A percentile compares a stretch with the other conserved stretches of the same genome.
Conservation (phyloP, 1,140 invertebrate species). For the Ostrea denselamellosa region DNA sequence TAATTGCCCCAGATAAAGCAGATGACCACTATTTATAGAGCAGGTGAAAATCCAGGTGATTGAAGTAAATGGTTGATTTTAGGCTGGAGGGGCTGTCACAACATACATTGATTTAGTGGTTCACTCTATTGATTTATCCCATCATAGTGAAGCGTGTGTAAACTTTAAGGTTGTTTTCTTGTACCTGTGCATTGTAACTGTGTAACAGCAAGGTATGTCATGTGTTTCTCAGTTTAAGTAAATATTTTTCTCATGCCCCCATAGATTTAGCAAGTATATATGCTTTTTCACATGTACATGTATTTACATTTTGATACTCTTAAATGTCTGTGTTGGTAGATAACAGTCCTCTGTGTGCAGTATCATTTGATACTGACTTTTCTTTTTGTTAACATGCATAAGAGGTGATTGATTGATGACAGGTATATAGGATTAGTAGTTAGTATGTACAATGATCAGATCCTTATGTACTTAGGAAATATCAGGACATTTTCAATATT, state of each 20-base stretch:
- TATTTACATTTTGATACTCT: too few species aligned
- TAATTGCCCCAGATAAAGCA: conserved; percentile 4
- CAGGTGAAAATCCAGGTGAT: conserved; percentile 33
- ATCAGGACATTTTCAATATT: not conserved
- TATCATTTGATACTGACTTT: too few species aligned
- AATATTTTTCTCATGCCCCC: not conserved
- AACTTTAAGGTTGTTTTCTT: not conserved
- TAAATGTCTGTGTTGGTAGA: too few species aligned
- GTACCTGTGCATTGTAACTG: not conserved
- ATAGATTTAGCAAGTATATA: too few species aligned
- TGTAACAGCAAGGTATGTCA: not conserved
- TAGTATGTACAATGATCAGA: too few species aligned
- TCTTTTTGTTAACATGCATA: too few species aligned
- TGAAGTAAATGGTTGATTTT: not conserved
- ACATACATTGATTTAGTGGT: not conserved
- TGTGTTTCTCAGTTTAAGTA: not conserved
- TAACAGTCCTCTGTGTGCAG: too few species aligned
- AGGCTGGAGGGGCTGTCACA: not conserved
- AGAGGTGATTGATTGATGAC: too few species aligned
- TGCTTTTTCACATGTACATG: too few species aligned
- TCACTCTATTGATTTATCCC: not conserved
- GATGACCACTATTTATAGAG: not conserved
- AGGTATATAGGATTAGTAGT: too few species aligned
- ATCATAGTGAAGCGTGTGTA: not conserved
- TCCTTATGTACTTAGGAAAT: not conserved